Evolutionary conservation across 2,888 invertebrate genomes (phyloP).

Genomic region (Sesamia inferens): DNA sequence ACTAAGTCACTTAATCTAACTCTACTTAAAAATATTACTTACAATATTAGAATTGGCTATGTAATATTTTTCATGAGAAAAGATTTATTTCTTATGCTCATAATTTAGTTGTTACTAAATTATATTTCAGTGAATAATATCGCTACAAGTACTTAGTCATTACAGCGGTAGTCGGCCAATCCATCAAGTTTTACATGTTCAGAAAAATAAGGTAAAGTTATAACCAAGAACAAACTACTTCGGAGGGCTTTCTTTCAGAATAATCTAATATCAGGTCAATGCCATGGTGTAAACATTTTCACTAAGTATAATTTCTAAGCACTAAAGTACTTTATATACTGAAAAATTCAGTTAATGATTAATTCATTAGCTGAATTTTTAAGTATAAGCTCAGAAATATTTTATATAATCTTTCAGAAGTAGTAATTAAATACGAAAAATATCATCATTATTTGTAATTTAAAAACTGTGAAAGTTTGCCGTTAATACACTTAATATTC

Average conservation of each 20-base stretch:
- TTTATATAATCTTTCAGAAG: conserved; percentile 8
- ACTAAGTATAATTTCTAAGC: neutral
- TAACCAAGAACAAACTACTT: conserved; percentile 22
- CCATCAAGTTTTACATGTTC: conserved; percentile 63
- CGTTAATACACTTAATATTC: too few relatives aligned
- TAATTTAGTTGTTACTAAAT: conserved; percentile 49
- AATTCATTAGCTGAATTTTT: too few relatives aligned
- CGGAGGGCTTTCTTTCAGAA: conserved; percentile 29
- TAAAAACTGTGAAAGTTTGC: neutral
- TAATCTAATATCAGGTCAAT: conserved; percentile 53
- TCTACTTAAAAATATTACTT: conserved; percentile 17
- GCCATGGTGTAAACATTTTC: conserved; percentile 38
- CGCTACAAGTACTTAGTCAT: conserved; percentile 43
- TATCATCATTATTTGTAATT: neutral
- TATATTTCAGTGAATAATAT: conserved; percentile 52
- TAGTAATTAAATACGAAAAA: neutral
- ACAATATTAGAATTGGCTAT: neutral
- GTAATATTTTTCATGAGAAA: conserved; percentile 31
- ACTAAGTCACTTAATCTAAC: neutral
- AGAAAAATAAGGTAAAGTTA: conserved; percentile 20
- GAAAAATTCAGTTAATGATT: too few relatives aligned
- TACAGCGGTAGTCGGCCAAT: conserved; percentile 51
- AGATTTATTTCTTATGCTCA: conserved; percentile 35
- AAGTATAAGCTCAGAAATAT: neutral
- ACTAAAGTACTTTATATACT: neutral